phyloP scores from a whole-genome alignment of 2,113 vertebrate species.

The Hylia prasina region DNA sequence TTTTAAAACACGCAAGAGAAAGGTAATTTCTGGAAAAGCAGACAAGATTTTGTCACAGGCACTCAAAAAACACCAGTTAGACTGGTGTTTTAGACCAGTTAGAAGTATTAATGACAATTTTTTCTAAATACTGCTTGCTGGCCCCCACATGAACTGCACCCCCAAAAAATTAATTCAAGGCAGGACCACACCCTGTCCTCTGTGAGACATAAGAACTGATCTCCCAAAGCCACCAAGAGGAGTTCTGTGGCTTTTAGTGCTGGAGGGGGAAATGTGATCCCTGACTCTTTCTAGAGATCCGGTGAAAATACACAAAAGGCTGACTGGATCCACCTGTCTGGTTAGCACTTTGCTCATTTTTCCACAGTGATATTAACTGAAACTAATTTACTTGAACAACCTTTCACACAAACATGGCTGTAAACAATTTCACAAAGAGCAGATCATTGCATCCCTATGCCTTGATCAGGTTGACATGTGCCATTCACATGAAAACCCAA shows the following conservation, averaged over 20 bases:
- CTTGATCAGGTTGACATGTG: slow-evolving; percentile 22
- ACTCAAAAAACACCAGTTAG: neutral
- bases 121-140: neutral
- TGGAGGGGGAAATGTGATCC: neutral
- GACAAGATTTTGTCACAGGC: neutral
- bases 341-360: slow-evolving; percentile 26
- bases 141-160: neutral
- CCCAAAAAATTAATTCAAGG: neutral
- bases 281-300: neutral
- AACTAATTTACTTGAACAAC: slow-evolving; percentile 48
- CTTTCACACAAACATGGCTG: neutral
- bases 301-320: neutral
- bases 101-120: neutral
- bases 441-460: neutral
- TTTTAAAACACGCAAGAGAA: neutral
- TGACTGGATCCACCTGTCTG: slow-evolving; percentile 47
- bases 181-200: neutral
- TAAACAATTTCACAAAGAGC: neutral
- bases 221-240: neutral
- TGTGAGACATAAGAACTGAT: neutral
- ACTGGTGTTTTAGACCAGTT: too few relatives aligned
- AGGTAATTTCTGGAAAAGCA: neutral
- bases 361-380: neutral
- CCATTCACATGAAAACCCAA: neutral
- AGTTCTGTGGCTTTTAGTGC: slow-evolving; percentile 32